A percentile compares a stretch with the other conserved stretches of the same genome.
phyloP scores from a whole-genome alignment of 2,797 vertebrate genomes.

The Simalia tracyae region DNA sequence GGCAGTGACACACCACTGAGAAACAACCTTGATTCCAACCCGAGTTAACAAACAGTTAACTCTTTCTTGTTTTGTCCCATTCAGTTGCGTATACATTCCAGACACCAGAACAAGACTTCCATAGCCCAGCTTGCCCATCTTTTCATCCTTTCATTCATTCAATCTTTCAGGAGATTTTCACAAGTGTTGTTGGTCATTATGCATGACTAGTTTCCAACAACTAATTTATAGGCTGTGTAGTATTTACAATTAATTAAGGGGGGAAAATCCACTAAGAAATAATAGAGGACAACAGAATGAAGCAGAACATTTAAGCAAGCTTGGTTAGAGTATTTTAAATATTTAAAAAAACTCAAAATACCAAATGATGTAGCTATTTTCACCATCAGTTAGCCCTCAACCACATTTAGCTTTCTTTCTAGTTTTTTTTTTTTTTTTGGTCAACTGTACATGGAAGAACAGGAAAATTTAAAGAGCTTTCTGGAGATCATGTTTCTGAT shows the following conservation, averaged over 20 bases:
- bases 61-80: not conserved
- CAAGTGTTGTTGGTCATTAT: not conserved
- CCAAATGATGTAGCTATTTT: not conserved
- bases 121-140: not conserved
- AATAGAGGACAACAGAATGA: not conserved
- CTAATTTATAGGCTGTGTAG: not conserved
- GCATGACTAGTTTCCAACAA: not conserved
- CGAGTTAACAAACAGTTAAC: not conserved
- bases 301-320: not conserved
- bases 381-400: rapidly evolving
- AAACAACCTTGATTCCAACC: not conserved
- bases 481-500: slow-evolving; percentile 22
- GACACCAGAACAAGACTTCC: not conserved
- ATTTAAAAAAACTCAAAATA: not conserved
- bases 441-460: rapidly evolving
- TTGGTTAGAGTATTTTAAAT: not conserved
- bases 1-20: not conserved
- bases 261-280: not conserved
- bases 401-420: not conserved
- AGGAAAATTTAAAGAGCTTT: not conserved
- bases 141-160: not conserved
- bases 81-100: not conserved
- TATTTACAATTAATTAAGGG: not conserved
- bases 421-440: not conserved
- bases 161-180: not conserved